phyloP scores from a whole-genome alignment of 2,113 vertebrate genomes.

The Pao palembangensis region DNA sequence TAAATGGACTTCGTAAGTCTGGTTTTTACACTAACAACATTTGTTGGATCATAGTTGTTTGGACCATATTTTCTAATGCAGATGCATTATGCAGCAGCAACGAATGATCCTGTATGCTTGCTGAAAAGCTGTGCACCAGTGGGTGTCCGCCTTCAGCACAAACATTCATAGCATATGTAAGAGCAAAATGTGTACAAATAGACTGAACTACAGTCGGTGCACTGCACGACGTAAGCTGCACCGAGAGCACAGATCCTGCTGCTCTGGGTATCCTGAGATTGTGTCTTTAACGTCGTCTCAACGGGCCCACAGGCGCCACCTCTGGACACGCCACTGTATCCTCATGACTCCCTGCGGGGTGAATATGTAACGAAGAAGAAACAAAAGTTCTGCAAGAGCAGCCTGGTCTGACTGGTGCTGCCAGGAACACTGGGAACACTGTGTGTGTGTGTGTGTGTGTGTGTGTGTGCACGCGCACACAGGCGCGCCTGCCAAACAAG shows the following conservation, averaged over 20 bases:
- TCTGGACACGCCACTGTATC: not conserved
- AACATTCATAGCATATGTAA: conserved; percentile 11
- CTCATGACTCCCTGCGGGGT: not conserved
- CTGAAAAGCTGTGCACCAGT: conserved; percentile 39
- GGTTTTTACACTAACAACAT: conserved; percentile 48
- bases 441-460: conserved; percentile 34
- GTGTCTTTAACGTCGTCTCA: not conserved
- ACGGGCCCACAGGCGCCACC: conserved; percentile 1
- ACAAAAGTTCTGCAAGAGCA: conserved; percentile 32
- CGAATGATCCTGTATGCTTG: not conserved
- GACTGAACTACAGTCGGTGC: not conserved
- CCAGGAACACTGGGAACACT: conserved; percentile 55
- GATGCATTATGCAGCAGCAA: conserved; percentile 40
- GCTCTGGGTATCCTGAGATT: conserved; percentile 1
- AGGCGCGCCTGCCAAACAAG: conserved; percentile 14
- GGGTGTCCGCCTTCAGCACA: conserved; percentile 27
- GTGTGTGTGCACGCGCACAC: conserved; percentile 22
- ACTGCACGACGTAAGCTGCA: not conserved
- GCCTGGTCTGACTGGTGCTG: conserved; percentile 56
- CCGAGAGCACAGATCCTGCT: conserved; percentile 6
- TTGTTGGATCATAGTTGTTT: conserved; percentile 29
- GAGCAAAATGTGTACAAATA: no score
- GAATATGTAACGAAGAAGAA: conserved; percentile 17
- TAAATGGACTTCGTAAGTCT: conserved; percentile 21
- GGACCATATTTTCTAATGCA: conserved; percentile 25